These are phyloP conservation scores for Clivina fossor DNA, from an alignment of 2,888 invertebrate genomes.

Conservation along the genomic window DNA sequence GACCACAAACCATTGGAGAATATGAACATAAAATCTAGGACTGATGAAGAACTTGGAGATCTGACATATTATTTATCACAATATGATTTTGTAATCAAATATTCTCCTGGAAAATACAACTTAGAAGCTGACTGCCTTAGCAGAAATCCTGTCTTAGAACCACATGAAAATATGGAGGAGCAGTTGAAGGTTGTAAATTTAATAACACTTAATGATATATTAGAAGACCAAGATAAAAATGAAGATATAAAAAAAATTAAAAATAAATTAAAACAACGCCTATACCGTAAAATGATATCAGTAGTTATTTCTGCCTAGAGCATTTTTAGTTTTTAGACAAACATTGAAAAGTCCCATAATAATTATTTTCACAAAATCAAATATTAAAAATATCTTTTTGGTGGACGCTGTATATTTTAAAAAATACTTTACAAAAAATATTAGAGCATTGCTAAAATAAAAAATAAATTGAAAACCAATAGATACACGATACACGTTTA, in stretches of 20 bases:
- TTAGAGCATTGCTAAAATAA: too few species aligned
- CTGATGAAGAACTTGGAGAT: not conserved
- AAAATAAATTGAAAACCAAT: too few species aligned
- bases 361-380: too few species aligned
- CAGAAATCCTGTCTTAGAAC: conserved; percentile 34
- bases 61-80: conserved; percentile 7
- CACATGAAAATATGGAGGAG: conserved; percentile 13
- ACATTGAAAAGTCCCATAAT: too few species aligned
- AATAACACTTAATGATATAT: conserved; percentile 10
- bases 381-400: too few species aligned
- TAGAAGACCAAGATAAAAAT: conserved; percentile 11
- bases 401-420: too few species aligned
- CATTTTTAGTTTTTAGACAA: too few species aligned
- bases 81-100: conserved; percentile 1
- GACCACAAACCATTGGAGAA: conserved; percentile 5
- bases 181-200: conserved; percentile 11
- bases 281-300: too few species aligned
- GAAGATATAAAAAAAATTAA: conserved; percentile 5
- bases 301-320: too few species aligned
- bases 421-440: too few species aligned
- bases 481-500: too few species aligned
- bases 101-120: not conserved
- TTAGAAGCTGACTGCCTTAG: conserved; percentile 29
- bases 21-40: not conserved
- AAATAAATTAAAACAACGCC: conserved; percentile 3